Conservation (phyloP, 2,113 vertebrate species). For the Morone saxatilis region DNA sequence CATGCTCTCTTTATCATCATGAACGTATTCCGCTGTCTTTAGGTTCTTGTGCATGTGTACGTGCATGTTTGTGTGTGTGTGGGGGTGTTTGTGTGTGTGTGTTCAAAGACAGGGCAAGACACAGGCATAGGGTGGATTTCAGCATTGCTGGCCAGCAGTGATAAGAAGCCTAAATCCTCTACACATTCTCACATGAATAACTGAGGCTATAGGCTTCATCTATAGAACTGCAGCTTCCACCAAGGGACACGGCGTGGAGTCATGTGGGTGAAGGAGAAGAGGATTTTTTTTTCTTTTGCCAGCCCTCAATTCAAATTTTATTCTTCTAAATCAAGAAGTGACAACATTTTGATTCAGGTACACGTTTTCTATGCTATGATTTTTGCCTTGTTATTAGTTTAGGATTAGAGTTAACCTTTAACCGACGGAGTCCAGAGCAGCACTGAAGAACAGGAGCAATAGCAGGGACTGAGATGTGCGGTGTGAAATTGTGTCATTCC, state of each 20-base stretch:
- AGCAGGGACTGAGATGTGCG: slow-evolving; percentile 8
- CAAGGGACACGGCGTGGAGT: neutral
- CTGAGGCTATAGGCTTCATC: slow-evolving; percentile 7
- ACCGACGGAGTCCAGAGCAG: slow-evolving; percentile 1
- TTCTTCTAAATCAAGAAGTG: neutral
- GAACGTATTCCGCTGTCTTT: neutral
- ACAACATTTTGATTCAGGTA: neutral
- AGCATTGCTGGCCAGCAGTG: slow-evolving; percentile 33
- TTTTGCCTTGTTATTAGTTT: slow-evolving; percentile 29
- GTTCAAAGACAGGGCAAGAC: neutral
- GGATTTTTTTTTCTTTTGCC: neutral
- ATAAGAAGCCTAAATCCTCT: slow-evolving; percentile 46
- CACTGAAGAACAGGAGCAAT: neutral
- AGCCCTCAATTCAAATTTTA: neutral
- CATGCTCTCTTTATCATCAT: slow-evolving; percentile 8
- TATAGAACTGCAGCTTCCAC: slow-evolving; percentile 15
- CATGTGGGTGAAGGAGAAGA: neutral
- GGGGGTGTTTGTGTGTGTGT: neutral
- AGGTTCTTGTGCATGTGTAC: neutral
- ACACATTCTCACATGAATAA: slow-evolving; percentile 48
- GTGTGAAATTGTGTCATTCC: neutral
- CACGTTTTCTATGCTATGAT: neutral
- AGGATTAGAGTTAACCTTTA: slow-evolving; percentile 55
- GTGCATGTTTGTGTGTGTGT: neutral
- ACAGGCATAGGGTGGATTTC: slow-evolving; percentile 25